phyloP scores from a whole-genome alignment of 2,888 invertebrate genomes.

The Ceraclea dissimilis region DNA sequence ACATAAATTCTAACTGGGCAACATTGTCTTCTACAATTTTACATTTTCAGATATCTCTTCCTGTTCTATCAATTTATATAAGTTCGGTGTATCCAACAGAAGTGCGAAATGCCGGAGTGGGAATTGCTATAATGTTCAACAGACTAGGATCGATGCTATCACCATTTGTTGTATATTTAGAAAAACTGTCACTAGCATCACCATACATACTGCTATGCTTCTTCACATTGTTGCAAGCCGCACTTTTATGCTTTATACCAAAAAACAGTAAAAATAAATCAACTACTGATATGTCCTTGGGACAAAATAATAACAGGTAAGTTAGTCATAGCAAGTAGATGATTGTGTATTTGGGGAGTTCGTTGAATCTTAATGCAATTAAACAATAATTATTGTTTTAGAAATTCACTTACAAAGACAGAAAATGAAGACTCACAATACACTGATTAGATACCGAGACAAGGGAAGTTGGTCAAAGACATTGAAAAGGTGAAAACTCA shows the following conservation, averaged over 20 bases:
- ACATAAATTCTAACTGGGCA: no score
- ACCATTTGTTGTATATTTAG: conserved; percentile 36
- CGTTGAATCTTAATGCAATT: neutral
- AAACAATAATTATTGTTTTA: no score
- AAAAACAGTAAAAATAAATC: conserved; percentile 42
- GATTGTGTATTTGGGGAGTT: neutral
- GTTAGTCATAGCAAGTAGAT: neutral
- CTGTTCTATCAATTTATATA: conserved; percentile 62
- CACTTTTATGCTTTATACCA: conserved; percentile 38
- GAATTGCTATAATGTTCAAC: conserved; percentile 65
- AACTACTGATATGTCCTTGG: conserved; percentile 49
- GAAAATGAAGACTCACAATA: no score
- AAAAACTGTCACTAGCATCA: conserved; percentile 31
- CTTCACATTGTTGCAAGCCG: conserved; percentile 34
- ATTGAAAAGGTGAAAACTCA: no score
- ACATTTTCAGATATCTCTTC: conserved; percentile 41
- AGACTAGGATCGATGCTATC: conserved; percentile 68
- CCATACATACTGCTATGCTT: conserved; percentile 35
- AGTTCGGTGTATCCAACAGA: conserved; percentile 75
- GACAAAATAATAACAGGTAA: conserved; percentile 32
- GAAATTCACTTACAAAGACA: no score
- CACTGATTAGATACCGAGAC: no score
- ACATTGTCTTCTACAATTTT: neutral
- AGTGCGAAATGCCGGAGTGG: conserved; percentile 67
- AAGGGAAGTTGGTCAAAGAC: no score